Evolutionary conservation across 1,140 invertebrate genomes (phyloP), one percentile per base, ranked within the genome.

Genomic region (Dendrolimus punctatus): DNA sequence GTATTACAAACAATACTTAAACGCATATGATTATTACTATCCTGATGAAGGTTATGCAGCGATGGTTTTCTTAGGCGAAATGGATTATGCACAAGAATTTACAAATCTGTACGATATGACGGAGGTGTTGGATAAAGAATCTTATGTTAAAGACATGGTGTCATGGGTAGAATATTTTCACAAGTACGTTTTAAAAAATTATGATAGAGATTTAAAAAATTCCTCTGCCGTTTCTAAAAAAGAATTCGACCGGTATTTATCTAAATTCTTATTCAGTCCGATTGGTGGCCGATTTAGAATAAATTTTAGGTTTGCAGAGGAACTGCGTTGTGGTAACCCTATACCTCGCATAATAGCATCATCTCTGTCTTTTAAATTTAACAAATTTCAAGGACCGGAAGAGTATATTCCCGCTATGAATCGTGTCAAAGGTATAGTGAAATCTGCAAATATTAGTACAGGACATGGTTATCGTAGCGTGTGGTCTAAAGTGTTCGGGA

Each of bases 321-420:
- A 89, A 5, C 67, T 94, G 9, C 80, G 80, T 6, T 94, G 93
- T 71, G 93, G 92, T 3, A 52, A 87, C 51, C 85, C 76, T 6
- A 77, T 89, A 5, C 87, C 91, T 4, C 73, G 81, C 39, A 90
- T 94, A 39, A 65, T 71, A 43, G 91, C 91, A 42, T 88, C 91
- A 0, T 90, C 81, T 10, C 87, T 93, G 57, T 85, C 90, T 49
- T 93, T 94, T 61, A 88, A 77, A 36, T 93, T 93, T 55, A 78
- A 64, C 7, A 81, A 75, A 64, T 92, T 94, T 58, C 45, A 67
- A 9, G 88, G 90, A 4, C 91, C 92, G 0, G 77, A 90, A 43
- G 83, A 93, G 55, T 92, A 93, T 80, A 87, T 95, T 40, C 90
- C 92, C n/a, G 93, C 92, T 1, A 95, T 94, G 93, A 90, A 93